A percentile compares a stretch with the other conserved stretches of the same genome.
Evolutionary conservation across 1,140 invertebrate genomes (phyloP).

Genomic region (Drosophila gunungcola): DNA sequence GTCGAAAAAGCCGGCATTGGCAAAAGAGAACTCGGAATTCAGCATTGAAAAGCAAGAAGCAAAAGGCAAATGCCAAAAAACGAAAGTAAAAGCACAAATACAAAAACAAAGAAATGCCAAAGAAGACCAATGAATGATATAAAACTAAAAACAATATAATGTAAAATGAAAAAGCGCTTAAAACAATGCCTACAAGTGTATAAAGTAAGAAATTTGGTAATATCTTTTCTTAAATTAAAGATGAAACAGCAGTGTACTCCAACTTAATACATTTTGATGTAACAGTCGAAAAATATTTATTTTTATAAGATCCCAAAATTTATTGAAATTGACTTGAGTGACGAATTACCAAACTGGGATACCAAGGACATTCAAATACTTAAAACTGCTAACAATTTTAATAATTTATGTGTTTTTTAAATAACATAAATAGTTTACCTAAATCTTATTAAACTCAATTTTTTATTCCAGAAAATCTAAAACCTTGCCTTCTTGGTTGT

Average conservation of each 20-base stretch:
- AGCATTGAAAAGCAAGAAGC: conserved; percentile 53
- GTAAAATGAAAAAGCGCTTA: conserved; percentile 7
- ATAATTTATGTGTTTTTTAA: no score
- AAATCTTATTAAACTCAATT: conserved; percentile 4
- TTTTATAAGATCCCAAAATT: no score
- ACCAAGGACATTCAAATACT: no score
- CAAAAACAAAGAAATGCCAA: conserved; percentile 32
- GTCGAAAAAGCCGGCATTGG: conserved; percentile 77
- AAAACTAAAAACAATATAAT: conserved; percentile 12
- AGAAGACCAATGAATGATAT: conserved; percentile 11
- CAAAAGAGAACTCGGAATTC: conserved; percentile 51
- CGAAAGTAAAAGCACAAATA: conserved; percentile 74
- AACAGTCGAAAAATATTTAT: no score
- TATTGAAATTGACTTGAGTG: no score
- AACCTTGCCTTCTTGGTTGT: conserved; percentile 29
- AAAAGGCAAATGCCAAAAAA: conserved; percentile 50
- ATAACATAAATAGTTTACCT: background rate
- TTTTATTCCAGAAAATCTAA: conserved; percentile 25
- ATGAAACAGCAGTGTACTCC: no score
- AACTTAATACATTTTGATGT: no score
- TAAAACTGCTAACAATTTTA: no score
- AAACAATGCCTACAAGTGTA: background rate
- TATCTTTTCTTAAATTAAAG: no score
- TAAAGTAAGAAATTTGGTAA: background rate
- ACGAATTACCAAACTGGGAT: no score